These are phyloP conservation scores for Poecile atricapillus DNA, from an alignment of 2,113 vertebrate genomes.

Conservation along the genomic window DNA sequence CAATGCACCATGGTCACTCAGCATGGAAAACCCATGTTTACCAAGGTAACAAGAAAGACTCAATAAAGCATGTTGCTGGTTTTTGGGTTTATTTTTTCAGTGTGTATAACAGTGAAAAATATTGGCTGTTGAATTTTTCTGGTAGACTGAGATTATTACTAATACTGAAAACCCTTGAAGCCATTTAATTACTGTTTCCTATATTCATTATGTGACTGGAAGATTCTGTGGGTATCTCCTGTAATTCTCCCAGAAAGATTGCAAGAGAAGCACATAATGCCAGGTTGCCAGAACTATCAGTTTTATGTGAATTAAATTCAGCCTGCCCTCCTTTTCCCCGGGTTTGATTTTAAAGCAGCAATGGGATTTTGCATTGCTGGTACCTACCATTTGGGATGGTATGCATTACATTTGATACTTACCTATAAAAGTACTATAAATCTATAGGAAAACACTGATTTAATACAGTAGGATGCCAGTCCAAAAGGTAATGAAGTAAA, in stretches of 20 bases:
- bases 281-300: neutral
- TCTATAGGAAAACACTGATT: neutral
- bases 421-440: neutral
- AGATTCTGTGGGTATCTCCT: neutral
- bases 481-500: neutral
- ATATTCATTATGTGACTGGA: conserved; percentile 3
- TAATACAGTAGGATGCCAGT: neutral
- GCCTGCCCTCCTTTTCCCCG: neutral
- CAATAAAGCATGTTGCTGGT: neutral
- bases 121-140: conserved; percentile 15
- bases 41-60: conserved; percentile 84
- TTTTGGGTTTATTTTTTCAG: neutral
- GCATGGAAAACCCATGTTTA: conserved; percentile 98
- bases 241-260: neutral
- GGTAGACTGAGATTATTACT: conserved; percentile 22
- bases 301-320: neutral
- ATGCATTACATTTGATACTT: neutral
- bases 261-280: neutral
- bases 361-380: neutral
- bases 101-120: neutral
- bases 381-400: neutral
- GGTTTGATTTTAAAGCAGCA: conserved; percentile 1
- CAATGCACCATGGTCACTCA: conserved; percentile 99
- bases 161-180: neutral
- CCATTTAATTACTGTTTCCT: conserved; percentile 16